Evolutionary conservation across 2,797 vertebrate genomes (phyloP), one percentile per base, ranked within the genome.

Genomic region (Sebastiscus tertius): DNA sequence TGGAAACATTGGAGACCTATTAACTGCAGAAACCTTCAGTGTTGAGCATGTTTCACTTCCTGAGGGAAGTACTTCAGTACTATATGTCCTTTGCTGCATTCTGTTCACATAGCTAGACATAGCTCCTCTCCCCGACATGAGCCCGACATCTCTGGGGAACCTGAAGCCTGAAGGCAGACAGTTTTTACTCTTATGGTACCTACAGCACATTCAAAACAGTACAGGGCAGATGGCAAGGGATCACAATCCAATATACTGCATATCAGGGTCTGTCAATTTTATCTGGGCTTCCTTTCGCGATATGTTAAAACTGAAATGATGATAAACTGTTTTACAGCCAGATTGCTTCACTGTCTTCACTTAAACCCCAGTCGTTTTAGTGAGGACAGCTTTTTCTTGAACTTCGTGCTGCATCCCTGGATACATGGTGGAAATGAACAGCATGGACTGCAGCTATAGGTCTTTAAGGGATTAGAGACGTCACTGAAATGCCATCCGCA

Each of bases 61-160:
- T 52, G n/a, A 63, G 71, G 77, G 61, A 63, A 60, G 29, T n/a
- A 12, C 5, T 29, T 80, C 58, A 56, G 60, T 8, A 52, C 63
- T 68, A 2, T 31, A 34, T 68, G 81, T 72, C n/a, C 54, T 75
- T 54, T 76, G 46, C 62, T 75, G 64, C 59, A 79, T 84, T 81
- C 69, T 31, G 58, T 49, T 75, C 68, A 54, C 67, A 64, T 55
- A 49, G 46, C 46, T 49, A 49, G 46, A 49, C 46, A 54, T 54
- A 11, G 26, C n/a, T 46, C 55, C 18, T 58, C 60, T 81, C 42
- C 54, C 52, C 0, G 7, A 76, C 78, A 63, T 8, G 24, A 75
- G 77, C 31, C 58, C 71, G 49, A 58, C 62, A 49, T 81, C 77
- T 75, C 64, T 5, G 24, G 76, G 81, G 81, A 84, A 60, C 52